A percentile compares a stretch with the other conserved stretches of the same genome.
phyloP scores from a whole-genome alignment of 2,888 invertebrate genomes.

The Phengaris alcon region DNA sequence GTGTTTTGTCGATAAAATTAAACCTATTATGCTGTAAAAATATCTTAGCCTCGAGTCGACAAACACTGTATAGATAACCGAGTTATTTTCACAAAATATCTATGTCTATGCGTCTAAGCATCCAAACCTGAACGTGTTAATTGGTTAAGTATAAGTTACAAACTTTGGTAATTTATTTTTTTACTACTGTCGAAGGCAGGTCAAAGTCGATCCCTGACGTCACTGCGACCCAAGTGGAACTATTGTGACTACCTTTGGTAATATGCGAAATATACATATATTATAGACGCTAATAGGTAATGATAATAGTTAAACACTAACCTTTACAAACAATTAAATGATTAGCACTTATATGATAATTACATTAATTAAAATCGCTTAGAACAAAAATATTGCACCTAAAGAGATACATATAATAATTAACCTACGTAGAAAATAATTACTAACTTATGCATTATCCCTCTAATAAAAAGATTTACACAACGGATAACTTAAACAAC shows the following conservation, averaged over 20 bases:
- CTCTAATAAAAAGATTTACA: too few relatives aligned
- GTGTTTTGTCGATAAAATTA: too few relatives aligned
- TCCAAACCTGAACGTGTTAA: neutral
- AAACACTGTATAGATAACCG: too few relatives aligned
- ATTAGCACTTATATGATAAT: constrained; percentile 17
- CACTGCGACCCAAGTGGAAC: too few relatives aligned
- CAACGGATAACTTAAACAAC: too few relatives aligned
- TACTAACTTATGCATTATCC: neutral
- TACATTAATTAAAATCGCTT: neutral
- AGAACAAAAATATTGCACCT: neutral
- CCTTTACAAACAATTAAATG: constrained; percentile 15
- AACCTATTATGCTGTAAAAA: too few relatives aligned
- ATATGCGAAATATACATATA: neutral
- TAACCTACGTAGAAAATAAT: neutral
- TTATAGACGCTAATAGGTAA: neutral
- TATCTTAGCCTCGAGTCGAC: too few relatives aligned
- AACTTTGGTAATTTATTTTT: neutral
- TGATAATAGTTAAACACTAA: constrained; percentile 10
- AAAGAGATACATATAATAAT: neutral
- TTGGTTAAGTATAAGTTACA: neutral
- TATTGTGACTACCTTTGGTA: neutral
- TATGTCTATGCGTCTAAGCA: neutral
- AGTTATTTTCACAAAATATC: too few relatives aligned
- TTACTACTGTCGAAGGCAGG: too few relatives aligned
- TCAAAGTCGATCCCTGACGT: too few relatives aligned